Percentiles rank a stretch among this genome's conserved stretches.
Conservation (phyloP, 92 coral and sea anemone species). For the Phenganax marumi region DNA sequence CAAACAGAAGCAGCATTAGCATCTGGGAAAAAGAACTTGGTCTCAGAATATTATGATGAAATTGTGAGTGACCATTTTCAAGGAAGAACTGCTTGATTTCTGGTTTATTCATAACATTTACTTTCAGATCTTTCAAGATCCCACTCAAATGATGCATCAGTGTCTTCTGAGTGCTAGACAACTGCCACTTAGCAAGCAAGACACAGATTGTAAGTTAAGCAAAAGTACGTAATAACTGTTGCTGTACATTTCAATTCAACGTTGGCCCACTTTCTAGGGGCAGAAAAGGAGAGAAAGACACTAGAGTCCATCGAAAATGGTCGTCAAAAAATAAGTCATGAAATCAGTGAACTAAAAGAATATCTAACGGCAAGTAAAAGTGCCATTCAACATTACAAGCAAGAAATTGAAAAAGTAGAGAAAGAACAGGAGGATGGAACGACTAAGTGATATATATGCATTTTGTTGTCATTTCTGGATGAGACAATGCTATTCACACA, state of each 20-base stretch:
- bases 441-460: background rate
- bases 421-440: conserved; percentile 71
- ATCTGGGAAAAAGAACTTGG: conserved; percentile 89
- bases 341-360: conserved; percentile 87
- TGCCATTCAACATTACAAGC: conserved; percentile 75
- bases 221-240: background rate
- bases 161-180: conserved; percentile 88
- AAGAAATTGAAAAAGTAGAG: conserved; percentile 75
- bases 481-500: no score
- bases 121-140: conserved; percentile 86
- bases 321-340: conserved; percentile 84
- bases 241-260: background rate
- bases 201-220: conserved; percentile 79
- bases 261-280: conserved; percentile 57
- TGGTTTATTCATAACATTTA: background rate
- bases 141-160: conserved; percentile 99
- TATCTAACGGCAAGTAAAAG: conserved; percentile 80
- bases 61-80: conserved; percentile 60
- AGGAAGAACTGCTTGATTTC: background rate
- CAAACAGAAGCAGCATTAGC: conserved; percentile 97
- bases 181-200: conserved; percentile 81
- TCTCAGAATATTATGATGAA: conserved; percentile 97
- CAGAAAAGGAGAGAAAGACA: conserved; percentile 77
- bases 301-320: conserved; percentile 75
- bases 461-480: background rate